phyloP scores from a whole-genome alignment of 2,888 invertebrate species.

The Leptinotarsa peninsularis region DNA sequence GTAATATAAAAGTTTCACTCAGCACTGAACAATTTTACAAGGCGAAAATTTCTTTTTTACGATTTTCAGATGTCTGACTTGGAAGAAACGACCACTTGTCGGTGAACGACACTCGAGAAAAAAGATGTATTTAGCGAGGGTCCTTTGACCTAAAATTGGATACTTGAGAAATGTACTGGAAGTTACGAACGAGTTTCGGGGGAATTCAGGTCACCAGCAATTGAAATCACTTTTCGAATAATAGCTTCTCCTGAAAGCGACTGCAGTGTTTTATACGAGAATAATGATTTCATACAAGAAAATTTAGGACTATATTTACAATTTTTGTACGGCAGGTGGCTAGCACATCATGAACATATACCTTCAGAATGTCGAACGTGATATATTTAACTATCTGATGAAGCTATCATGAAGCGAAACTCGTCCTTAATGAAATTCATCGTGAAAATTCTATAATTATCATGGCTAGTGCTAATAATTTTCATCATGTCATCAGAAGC shows the following conservation, averaged over 20 bases:
- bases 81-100: background rate
- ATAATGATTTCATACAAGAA: no score
- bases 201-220: background rate
- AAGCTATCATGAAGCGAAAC: no score
- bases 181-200: background rate
- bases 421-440: no score
- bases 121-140: slow-evolving; percentile 7
- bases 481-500: no score
- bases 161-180: background rate
- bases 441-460: no score
- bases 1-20: background rate
- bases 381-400: no score
- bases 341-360: no score
- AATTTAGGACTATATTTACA: no score
- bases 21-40: background rate
- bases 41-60: slow-evolving; percentile 5
- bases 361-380: no score
- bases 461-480: no score
- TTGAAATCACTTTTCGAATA: background rate
- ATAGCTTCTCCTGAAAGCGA: no score
- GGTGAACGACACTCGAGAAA: background rate
- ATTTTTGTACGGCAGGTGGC: no score
- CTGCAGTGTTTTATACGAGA: background rate
- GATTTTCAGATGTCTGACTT: slow-evolving; percentile 5
- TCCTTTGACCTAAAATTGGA: background rate